Percentiles rank a stretch among this genome's conserved stretches.
These are phyloP conservation scores for Panthera leo DNA, from an alignment of 2,113 vertebrate genomes.

Conservation along the genomic window DNA sequence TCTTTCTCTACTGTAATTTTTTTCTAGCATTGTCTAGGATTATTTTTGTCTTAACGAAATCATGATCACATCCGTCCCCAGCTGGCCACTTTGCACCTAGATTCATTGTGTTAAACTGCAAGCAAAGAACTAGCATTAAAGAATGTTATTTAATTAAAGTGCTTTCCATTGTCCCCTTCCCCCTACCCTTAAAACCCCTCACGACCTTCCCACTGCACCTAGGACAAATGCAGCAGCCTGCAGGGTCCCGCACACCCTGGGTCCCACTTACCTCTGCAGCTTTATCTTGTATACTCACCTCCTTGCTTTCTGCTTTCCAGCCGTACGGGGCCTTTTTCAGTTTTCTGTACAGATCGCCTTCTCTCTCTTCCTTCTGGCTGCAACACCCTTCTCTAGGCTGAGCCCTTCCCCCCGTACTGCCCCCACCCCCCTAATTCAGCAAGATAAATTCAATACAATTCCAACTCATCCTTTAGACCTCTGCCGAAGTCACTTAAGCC, in stretches of 20 bases:
- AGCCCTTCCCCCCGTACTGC: not conserved
- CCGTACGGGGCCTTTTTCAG: accelerated
- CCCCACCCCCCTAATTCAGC: not conserved
- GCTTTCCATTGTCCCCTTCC: not conserved
- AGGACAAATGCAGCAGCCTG: accelerated
- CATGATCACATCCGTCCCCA: not conserved
- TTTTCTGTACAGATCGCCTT: not conserved
- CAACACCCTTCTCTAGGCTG: not conserved
- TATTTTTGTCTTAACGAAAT: not conserved
- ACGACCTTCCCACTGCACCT: accelerated
- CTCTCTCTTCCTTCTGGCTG: not conserved
- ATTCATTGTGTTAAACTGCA: not conserved
- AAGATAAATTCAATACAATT: not conserved
- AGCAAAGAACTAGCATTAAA: too few species aligned
- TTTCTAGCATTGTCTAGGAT: not conserved
- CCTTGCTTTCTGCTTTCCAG: not conserved
- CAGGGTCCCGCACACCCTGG: not conserved
- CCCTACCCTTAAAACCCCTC: not conserved
- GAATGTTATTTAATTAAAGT: too few species aligned
- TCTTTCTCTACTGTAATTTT: not conserved
- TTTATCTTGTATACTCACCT: not conserved
- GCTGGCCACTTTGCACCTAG: not conserved
- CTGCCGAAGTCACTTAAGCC: not conserved
- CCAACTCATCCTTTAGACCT: not conserved
- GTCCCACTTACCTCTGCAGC: not conserved